Evolutionary conservation across 2,797 vertebrate species (phyloP).

Genomic region (Pantherophis vulpinus): DNA sequence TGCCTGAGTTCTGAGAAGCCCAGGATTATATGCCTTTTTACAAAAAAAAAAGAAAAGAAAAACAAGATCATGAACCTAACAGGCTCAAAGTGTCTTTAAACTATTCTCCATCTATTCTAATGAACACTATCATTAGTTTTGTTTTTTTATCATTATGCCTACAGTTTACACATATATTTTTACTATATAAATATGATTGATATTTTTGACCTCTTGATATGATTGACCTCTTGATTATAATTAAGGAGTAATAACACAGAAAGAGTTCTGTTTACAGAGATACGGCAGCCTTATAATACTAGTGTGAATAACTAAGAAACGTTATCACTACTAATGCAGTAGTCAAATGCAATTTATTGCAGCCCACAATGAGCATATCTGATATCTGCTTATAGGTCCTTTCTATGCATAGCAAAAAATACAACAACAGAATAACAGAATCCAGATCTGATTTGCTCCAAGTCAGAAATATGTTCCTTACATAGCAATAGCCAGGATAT

Average conservation of each 20-base stretch:
- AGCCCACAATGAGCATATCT: neutral
- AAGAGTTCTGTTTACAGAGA: neutral
- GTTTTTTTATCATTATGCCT: neutral
- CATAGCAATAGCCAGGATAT: conserved; percentile 22
- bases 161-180: neutral
- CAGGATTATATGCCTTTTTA: neutral
- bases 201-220: no score
- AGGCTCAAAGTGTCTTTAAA: neutral
- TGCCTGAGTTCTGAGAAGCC: neutral
- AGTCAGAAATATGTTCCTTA: neutral
- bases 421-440: neutral
- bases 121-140: neutral
- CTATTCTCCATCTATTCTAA: neutral
- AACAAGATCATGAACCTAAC: neutral
- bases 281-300: neutral
- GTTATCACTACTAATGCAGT: neutral
- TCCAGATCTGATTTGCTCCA: conserved; percentile 8
- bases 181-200: neutral
- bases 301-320: neutral
- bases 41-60: neutral
- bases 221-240: neutral
- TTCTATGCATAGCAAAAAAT: conserved; percentile 8
- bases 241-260: neutral
- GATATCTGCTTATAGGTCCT: neutral
- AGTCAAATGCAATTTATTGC: conserved; percentile 7